These are phyloP conservation scores for Dasyprocta punctata DNA, from an alignment of 2,113 vertebrate genomes.

Conservation along the genomic window DNA sequence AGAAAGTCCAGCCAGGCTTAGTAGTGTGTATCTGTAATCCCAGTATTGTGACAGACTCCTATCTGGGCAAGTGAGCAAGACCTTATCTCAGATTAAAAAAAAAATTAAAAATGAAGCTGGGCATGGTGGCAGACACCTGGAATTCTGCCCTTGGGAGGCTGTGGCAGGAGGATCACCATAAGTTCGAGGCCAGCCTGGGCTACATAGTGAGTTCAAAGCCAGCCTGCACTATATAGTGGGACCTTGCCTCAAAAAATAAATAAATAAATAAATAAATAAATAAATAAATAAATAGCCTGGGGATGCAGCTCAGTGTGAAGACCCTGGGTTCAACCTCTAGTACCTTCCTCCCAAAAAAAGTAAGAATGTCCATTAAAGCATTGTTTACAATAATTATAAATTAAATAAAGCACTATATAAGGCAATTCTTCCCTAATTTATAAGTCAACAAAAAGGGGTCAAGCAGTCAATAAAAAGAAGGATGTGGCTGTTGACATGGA, in stretches of 20 bases:
- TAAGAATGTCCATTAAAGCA: neutral
- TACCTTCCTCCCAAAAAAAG: neutral
- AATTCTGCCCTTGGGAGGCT: too few relatives aligned
- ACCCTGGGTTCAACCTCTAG: neutral
- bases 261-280: neutral
- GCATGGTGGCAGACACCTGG: too few relatives aligned
- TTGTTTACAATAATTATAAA: constrained; percentile 2
- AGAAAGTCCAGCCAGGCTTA: neutral
- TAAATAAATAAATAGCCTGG: neutral
- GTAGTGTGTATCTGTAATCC: neutral
- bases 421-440: neutral
- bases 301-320: neutral
- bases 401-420: constrained; percentile 1
- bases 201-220: too few relatives aligned
- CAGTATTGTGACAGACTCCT: neutral
- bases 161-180: too few relatives aligned
- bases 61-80: neutral
- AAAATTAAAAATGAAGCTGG: neutral
- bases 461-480: constrained; percentile 4
- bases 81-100: neutral
- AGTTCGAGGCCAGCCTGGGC: too few relatives aligned
- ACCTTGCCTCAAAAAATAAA: too few relatives aligned
- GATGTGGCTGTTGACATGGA: neutral
- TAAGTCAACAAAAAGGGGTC: neutral
- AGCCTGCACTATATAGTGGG: too few relatives aligned